phyloP scores from a whole-genome alignment of 2,797 vertebrate species.

The Malacoraja senta region DNA sequence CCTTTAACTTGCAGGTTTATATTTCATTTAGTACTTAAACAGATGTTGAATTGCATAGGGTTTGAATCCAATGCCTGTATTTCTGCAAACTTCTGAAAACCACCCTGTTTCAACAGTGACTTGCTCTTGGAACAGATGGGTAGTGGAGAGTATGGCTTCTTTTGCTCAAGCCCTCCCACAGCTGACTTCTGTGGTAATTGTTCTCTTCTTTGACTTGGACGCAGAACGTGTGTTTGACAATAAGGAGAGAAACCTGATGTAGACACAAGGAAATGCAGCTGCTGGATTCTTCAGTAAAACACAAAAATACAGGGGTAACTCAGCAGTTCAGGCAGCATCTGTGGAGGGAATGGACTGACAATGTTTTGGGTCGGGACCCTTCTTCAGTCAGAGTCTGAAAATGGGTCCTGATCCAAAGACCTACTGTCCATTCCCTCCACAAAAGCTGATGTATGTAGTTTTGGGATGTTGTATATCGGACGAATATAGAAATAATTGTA shows the following conservation, averaged over 20 bases:
- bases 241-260: neutral
- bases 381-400: no score
- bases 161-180: neutral
- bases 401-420: no score
- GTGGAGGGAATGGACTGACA: no score
- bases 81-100: slow-evolving; percentile 16
- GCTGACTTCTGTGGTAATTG: neutral
- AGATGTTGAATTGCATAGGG: slow-evolving; percentile 24
- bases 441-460: neutral
- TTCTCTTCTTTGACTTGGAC: neutral
- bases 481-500: neutral
- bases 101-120: slow-evolving; percentile 24
- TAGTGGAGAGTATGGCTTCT: neutral
- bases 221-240: neutral
- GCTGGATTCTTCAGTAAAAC: no score
- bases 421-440: no score
- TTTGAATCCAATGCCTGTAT: slow-evolving; percentile 30
- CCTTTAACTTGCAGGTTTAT: slow-evolving; percentile 29
- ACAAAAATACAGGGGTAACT: no score
- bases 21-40: slow-evolving; percentile 28
- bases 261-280: no score
- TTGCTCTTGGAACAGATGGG: neutral
- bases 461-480: neutral
- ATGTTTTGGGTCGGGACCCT: no score
- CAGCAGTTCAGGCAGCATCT: no score